Base-by-base conservation (phyloP, 2,888 invertebrate genomes). In the Idaea biselata region DNA sequence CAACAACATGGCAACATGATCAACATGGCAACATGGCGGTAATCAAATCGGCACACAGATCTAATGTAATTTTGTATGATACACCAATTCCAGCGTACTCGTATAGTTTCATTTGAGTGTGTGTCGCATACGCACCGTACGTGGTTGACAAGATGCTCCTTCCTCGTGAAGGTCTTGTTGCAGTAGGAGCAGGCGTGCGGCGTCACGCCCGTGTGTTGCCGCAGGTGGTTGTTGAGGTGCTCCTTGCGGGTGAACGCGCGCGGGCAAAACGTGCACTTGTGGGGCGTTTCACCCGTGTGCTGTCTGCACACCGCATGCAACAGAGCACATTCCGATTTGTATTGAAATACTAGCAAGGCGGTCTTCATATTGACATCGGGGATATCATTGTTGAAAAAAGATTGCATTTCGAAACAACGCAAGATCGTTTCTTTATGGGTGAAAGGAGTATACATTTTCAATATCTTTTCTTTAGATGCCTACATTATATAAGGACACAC, bases 181-280 rank as follows among this genome's bases (percentile, higher is more conserved):
- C 95, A 95, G 83, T 94, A 95, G 76, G 95, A 93, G 86, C 95
- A 95, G 72, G 94, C 88, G 83, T 95, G 95, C 63, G 95, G 95
- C 71, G 95, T 94, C 88, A 95, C 95, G 63, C 95, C 94, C 58
- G 94, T 94, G 83, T 94, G 94, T 73, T 96, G 96, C 88, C 96
- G 94, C 81, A 97, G 94, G 93, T 97, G 97, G 92, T 96, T 96
- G 94, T 95, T 96, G 86, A 97, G 96, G 83, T 97, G 97, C 88
- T 97, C 97, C 93, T 97, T 97, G 80, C 97, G 94, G 75, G 96
- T 95, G 91, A 92, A 93, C 74, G 89, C 86, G 74, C 91, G 89
- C 79, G 90, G 82, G 76, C 93, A 91, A 82, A 69, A 87, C 91
- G 95, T 95, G 85, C 96, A 96, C 87, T 95, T 94, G 89, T 96